Conservation (phyloP, 1,140 invertebrate genomes). For the Heliconius melpomene region DNA sequence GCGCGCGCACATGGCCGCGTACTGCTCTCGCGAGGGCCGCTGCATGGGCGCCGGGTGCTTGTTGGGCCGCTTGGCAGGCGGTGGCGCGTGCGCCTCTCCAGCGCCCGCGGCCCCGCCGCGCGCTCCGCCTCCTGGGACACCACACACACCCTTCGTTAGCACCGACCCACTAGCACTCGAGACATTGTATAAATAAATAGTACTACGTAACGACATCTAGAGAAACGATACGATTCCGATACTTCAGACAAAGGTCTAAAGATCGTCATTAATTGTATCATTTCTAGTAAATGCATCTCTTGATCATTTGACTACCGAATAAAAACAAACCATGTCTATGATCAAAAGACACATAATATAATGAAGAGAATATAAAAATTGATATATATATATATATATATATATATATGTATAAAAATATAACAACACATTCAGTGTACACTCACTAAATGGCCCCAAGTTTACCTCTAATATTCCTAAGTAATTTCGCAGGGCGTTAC, state of each 20-base stretch:
- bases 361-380: neutral
- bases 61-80: constrained; percentile 85
- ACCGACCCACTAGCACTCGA: too few species aligned
- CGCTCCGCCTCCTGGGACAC: constrained; percentile 13
- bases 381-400: neutral
- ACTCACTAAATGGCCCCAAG: neutral
- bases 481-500: neutral
- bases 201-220: too few species aligned
- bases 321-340: neutral
- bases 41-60: constrained; percentile 87
- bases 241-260: neutral
- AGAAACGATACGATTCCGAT: constrained; percentile 25
- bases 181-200: too few species aligned
- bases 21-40: constrained; percentile 84
- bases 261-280: constrained; percentile 17
- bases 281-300: constrained; percentile 6
- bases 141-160: too few species aligned
- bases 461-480: neutral
- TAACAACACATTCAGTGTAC: neutral
- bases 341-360: neutral
- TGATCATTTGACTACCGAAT: neutral
- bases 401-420: too few species aligned
- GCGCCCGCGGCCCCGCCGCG: neutral
- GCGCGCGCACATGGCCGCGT: constrained; percentile 84
- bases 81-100: constrained; percentile 68